These are phyloP conservation scores for Phylloscopus collybita DNA, from an alignment of 2,797 vertebrate genomes.

Conservation along the genomic window DNA sequence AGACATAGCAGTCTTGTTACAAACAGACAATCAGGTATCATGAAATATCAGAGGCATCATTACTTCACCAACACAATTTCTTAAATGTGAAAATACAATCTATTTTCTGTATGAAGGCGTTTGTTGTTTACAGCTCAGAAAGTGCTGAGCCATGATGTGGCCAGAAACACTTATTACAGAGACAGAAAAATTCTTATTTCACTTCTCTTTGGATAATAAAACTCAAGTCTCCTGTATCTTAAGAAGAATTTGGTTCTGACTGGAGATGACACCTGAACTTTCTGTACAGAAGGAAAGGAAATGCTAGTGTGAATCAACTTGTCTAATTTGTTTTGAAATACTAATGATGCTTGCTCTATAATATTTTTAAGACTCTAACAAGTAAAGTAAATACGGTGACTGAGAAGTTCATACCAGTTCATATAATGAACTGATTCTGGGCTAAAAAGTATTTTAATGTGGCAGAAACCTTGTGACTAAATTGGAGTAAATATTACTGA, in stretches of 20 bases:
- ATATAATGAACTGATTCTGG: background rate
- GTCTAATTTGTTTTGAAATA: background rate
- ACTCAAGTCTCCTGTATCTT: background rate
- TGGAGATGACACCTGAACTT: background rate
- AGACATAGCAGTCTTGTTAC: constrained; percentile 55
- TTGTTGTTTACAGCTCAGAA: constrained; percentile 17
- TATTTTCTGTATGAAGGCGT: constrained; percentile 12
- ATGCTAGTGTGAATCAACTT: background rate
- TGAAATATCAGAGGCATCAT: constrained; percentile 69
- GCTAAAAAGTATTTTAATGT: background rate
- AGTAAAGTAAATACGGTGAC: background rate
- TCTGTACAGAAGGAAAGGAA: background rate
- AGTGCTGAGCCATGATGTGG: background rate
- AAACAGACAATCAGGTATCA: constrained; percentile 69
- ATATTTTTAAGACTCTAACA: background rate
- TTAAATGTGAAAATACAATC: constrained; percentile 63
- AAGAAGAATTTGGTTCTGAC: background rate
- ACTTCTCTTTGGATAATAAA: background rate
- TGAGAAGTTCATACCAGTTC: background rate
- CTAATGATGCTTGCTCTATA: background rate
- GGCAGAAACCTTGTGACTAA: background rate
- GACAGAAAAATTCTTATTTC: background rate
- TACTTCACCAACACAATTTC: constrained; percentile 60
- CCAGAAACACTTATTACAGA: background rate
- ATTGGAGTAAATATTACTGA: background rate